Conservation (phyloP, 2,797 vertebrate species). For the Chiloscyllium punctatum region DNA sequence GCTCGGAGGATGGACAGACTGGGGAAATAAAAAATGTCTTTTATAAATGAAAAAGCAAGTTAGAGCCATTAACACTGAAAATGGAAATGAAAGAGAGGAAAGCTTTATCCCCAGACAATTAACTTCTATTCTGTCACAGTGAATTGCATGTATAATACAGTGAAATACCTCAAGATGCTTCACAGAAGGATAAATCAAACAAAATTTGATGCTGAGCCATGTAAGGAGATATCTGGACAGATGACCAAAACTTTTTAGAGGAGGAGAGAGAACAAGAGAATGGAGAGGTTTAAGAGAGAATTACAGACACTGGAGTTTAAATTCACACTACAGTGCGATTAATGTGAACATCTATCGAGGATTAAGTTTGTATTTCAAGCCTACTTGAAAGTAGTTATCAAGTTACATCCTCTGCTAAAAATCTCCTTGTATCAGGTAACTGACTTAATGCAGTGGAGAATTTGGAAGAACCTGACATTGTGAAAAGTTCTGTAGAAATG, state of each 20-base stretch:
- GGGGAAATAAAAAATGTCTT: neutral
- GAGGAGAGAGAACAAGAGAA: neutral
- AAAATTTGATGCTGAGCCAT: neutral
- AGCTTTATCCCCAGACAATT: neutral
- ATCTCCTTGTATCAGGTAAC: neutral
- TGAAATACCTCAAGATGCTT: neutral
- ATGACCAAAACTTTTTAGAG: neutral
- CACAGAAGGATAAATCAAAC: neutral
- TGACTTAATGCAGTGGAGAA: neutral
- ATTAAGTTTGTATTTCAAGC: neutral
- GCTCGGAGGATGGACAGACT: neutral
- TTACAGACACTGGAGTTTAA: neutral
- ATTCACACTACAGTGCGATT: neutral
- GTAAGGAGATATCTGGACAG: neutral
- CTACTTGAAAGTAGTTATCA: neutral
- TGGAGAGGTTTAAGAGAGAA: neutral
- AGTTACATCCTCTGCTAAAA: neutral
- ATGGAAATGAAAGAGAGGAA: neutral
- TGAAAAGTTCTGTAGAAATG: neutral
- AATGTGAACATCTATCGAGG: neutral
- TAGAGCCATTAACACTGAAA: neutral
- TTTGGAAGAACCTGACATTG: neutral
- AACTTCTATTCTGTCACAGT: neutral
- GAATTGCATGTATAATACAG: neutral
- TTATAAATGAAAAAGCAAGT: neutral